Evolutionary conservation across 2,113 vertebrate genomes (phyloP).

Genomic region (Sakesphorus luctuosus): DNA sequence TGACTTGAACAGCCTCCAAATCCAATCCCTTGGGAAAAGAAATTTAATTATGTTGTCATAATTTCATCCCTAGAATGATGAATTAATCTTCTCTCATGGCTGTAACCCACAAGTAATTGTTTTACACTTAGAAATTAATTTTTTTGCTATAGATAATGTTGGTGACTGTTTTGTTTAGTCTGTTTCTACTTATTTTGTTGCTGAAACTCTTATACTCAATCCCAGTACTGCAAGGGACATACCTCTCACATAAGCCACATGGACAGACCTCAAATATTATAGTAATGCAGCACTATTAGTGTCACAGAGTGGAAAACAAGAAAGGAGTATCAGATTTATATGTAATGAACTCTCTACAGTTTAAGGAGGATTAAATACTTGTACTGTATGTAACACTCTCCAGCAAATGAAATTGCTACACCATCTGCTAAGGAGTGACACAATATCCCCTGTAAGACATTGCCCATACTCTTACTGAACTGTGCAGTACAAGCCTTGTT

Average conservation of each 20-base stretch:
- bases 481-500: background rate
- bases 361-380: constrained; percentile 23
- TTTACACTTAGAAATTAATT: background rate
- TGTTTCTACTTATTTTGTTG: background rate
- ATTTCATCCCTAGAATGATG: background rate
- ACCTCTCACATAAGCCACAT: background rate
- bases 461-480: background rate
- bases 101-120: background rate
- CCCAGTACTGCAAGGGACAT: background rate
- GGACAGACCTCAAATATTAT: background rate
- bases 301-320: background rate
- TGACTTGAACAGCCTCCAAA: background rate
- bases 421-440: background rate
- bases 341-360: background rate
- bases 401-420: background rate
- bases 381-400: background rate
- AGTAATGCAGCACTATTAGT: background rate
- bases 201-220: background rate
- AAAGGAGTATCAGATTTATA: background rate
- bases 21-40: background rate
- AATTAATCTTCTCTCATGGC: background rate
- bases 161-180: background rate
- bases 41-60: background rate
- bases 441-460: background rate
- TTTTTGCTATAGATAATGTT: background rate